A percentile compares a stretch with the other conserved stretches of the same genome.
phyloP scores from a whole-genome alignment of 1,140 invertebrate genomes.

The Macrotrachela quadricornifera region DNA sequence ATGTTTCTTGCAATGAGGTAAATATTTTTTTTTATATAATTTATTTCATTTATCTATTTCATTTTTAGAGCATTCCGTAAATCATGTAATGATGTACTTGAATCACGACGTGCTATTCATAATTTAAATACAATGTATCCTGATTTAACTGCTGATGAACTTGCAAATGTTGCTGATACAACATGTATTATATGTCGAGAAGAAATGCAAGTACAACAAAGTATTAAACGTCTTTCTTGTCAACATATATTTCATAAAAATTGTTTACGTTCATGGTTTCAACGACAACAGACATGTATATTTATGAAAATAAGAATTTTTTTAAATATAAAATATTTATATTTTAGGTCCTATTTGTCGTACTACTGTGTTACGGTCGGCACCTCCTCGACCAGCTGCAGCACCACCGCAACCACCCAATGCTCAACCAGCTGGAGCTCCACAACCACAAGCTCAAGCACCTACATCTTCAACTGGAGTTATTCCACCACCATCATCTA shows the following conservation, averaged over 20 bases:
- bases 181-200: slow-evolving; percentile 97
- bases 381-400: neutral
- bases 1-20: slow-evolving; percentile 41
- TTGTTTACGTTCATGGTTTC: slow-evolving; percentile 96
- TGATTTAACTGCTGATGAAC: slow-evolving; percentile 75
- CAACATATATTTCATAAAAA: slow-evolving; percentile 97
- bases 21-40: too few species aligned
- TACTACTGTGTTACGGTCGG: slow-evolving; percentile 59
- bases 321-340: too few species aligned
- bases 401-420: neutral
- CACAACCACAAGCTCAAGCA: neutral
- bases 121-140: slow-evolving; percentile 92
- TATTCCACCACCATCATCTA: neutral
- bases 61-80: slow-evolving; percentile 92
- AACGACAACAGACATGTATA: slow-evolving; percentile 84
- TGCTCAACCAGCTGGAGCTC: neutral
- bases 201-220: slow-evolving; percentile 45
- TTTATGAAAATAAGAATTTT: too few species aligned
- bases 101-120: slow-evolving; percentile 79
- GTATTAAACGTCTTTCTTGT: slow-evolving; percentile 76
- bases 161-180: slow-evolving; percentile 63
- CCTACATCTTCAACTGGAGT: neutral
- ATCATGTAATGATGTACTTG: slow-evolving; percentile 85
- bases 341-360: slow-evolving; percentile 59
- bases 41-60: slow-evolving; percentile 39